Percentiles rank a stretch among this genome's conserved stretches.
phyloP scores from a whole-genome alignment of 2,888 invertebrate species.

The Sympetrum striolatum region DNA sequence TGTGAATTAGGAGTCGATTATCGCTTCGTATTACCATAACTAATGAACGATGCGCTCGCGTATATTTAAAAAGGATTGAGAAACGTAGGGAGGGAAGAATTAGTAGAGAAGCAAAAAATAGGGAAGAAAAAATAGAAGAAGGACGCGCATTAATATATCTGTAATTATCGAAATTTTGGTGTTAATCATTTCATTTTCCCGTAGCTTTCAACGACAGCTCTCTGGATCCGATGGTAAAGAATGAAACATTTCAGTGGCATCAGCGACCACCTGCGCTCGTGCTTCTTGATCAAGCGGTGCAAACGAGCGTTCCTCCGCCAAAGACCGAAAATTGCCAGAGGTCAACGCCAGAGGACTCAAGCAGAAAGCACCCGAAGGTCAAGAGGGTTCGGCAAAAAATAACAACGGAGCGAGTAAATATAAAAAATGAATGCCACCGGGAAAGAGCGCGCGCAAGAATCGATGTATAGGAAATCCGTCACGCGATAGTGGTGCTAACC shows the following conservation, averaged over 20 bases:
- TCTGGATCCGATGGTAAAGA: background rate
- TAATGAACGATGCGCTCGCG: too few relatives aligned
- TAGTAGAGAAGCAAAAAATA: too few relatives aligned
- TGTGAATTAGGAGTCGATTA: too few relatives aligned
- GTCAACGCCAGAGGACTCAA: background rate
- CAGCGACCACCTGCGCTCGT: background rate
- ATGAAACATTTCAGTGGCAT: background rate
- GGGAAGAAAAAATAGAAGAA: too few relatives aligned
- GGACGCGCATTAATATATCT: too few relatives aligned
- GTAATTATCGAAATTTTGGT: too few relatives aligned
- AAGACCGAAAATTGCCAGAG: background rate
- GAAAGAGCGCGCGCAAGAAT: background rate
- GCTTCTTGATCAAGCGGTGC: background rate
- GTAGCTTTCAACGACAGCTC: too few relatives aligned
- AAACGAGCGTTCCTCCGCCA: background rate
- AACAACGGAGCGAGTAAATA: background rate
- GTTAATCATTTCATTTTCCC: too few relatives aligned
- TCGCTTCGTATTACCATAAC: too few relatives aligned
- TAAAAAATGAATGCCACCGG: background rate
- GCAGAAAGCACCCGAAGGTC: background rate
- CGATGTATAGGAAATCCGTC: conserved; percentile 22
- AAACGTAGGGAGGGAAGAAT: too few relatives aligned
- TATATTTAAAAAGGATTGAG: too few relatives aligned
- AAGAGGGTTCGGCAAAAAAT: background rate
- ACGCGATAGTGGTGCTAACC: conserved; percentile 32